Percentiles rank a stretch among this genome's conserved stretches.
phyloP scores from a whole-genome alignment of 2,797 vertebrate species.

The Poecilia velifera region DNA sequence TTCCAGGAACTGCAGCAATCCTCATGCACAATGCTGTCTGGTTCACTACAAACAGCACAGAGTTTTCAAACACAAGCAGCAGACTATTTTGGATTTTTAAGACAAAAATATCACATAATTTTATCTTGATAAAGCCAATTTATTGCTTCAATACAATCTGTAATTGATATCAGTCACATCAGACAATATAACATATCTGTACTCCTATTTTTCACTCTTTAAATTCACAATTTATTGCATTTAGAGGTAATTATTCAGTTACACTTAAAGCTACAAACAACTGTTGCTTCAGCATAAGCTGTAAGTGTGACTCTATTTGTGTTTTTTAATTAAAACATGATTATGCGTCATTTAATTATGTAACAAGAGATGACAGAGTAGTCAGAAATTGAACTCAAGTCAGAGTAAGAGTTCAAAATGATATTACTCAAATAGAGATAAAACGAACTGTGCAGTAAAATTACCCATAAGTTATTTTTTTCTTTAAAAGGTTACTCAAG shows the following conservation, averaged over 20 bases:
- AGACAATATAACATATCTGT: neutral
- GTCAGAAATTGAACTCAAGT: no score
- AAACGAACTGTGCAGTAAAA: no score
- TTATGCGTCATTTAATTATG: no score
- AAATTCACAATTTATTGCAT: neutral
- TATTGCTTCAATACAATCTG: neutral
- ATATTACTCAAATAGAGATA: no score
- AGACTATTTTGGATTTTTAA: neutral
- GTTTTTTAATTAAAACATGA: no score
- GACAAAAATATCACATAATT: neutral
- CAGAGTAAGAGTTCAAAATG: no score
- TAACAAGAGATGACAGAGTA: no score
- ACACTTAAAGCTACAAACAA: no score
- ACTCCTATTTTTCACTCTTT: neutral
- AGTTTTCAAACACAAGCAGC: conserved; percentile 5
- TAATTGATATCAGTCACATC: neutral
- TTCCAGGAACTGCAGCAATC: conserved; percentile 28
- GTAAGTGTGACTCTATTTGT: no score
- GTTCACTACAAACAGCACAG: neutral
- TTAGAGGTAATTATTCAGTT: neutral
- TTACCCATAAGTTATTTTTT: neutral
- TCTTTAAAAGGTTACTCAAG: neutral
- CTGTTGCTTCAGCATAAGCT: no score
- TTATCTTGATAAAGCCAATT: neutral
- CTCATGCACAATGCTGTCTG: neutral